Evolutionary conservation across 2,113 vertebrate species (phyloP), one percentile per base, ranked within the genome.

Genomic region (Xiphophorus couchianus): DNA sequence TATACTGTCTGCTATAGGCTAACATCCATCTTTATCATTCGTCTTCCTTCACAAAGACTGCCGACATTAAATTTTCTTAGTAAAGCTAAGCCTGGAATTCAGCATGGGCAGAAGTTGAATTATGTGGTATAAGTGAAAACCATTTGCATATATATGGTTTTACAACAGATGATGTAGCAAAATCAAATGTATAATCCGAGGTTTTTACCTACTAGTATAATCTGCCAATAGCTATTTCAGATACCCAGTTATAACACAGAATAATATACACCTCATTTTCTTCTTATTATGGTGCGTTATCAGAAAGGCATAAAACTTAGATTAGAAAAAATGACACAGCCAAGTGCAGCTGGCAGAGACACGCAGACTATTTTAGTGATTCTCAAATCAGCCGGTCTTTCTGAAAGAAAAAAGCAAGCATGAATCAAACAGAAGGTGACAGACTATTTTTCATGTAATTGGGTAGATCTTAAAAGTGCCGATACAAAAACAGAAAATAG

Each of bases 1-100:
- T 76, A 39, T 68, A 51, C 76, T 30, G 71, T 64, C 35, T 69
- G 27, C 33, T 39, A 33, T 13, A 25, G 27, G 44, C 25, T 51
- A 67, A 37, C 60, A 39, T 44, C 67, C 72, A 42, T 63, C 76
- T 62, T 70, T 54, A 71, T 63, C 28, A n/a, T 58, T 58, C 51
- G 22, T 58, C 51, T 58, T 58, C 51, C 51, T 58, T n/a, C 25
- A 58, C 51, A 25, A 58, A 58, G 51, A 58, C 51, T n/a, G 51
- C 51, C n/a, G 51, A 58, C 51, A 58, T 25, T 11, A 58, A 58
- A 25, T 10, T 58, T 58, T 58, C 25, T 58, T 58, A n/a, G 25
- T 3, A 58, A 58, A 58, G 25, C 19, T 58, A 58, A 58, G 51
- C 25, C 19, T 10, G 22, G 51, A 25, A 58, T 58, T n/a, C 22